phyloP scores from a whole-genome alignment of 2,797 vertebrate genomes.

The Hippopotamyrus pictus region DNA sequence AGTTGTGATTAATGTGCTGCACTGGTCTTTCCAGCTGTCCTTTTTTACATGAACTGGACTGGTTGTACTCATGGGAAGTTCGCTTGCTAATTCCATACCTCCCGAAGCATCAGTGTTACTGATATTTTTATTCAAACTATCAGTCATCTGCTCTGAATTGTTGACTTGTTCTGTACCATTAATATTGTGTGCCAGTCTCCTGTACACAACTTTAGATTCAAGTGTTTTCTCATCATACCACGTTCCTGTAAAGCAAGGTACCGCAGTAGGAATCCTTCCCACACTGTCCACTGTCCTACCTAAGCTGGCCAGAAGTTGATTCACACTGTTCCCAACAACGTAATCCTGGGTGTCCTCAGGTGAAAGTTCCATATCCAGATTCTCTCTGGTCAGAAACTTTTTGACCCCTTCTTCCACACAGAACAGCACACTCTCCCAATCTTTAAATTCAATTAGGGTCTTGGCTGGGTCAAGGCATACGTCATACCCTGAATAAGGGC shows the following conservation, averaged over 20 bases:
- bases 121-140: conserved; percentile 9
- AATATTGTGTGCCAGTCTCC: conserved; percentile 32
- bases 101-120: background rate
- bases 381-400: conserved; percentile 75
- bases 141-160: conserved; percentile 11
- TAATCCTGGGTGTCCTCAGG: conserved; percentile 65
- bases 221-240: conserved; percentile 59
- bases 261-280: conserved; percentile 44
- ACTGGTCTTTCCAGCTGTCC: conserved; percentile 18
- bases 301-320: conserved; percentile 29
- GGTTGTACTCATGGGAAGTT: conserved; percentile 8
- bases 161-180: conserved; percentile 10
- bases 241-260: conserved; percentile 47
- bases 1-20: background rate
- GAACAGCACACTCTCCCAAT: conserved; percentile 75
- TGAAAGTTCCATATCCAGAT: conserved; percentile 67
- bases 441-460: conserved; percentile 88
- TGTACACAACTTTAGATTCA: conserved; percentile 73
- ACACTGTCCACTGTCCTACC: conserved; percentile 38
- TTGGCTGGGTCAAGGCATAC: conserved; percentile 87
- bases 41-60: conserved; percentile 21
- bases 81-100: conserved; percentile 17
- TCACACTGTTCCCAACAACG: conserved; percentile 44
- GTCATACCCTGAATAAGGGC: conserved; percentile 79
- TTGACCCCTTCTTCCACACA: conserved; percentile 81